Evolutionary conservation across 2,113 vertebrate species (phyloP).

Genomic region (Bos indicus): DNA sequence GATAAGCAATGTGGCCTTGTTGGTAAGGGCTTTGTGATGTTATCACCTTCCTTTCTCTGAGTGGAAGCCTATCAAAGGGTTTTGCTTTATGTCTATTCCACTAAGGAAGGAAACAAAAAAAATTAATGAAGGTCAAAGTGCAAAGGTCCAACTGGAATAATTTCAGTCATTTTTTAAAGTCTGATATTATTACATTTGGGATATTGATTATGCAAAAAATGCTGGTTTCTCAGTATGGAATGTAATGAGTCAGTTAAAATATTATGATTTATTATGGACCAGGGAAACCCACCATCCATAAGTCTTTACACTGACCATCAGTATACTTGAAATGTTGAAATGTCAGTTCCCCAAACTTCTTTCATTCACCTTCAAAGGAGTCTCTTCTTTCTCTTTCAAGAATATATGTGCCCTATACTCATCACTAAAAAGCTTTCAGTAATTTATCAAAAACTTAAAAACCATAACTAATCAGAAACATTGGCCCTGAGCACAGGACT

Average conservation of each 20-base stretch:
- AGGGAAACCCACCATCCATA: not conserved
- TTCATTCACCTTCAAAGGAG: not conserved
- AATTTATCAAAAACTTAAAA: not conserved
- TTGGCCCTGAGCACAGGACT: not conserved
- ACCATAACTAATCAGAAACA: not conserved
- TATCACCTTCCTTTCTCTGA: not conserved
- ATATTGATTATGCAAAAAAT: not conserved
- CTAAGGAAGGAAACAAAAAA: not conserved
- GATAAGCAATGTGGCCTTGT: constrained; percentile 7
- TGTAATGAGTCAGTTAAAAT: not conserved
- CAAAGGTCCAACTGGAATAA: not conserved
- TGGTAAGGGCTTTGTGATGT: not conserved
- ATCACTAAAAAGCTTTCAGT: not conserved
- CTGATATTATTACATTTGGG: not conserved
- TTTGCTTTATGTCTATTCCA: not conserved
- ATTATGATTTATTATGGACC: not conserved
- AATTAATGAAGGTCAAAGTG: not conserved
- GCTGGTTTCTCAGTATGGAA: not conserved
- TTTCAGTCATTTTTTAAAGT: not conserved
- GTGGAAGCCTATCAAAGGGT: not conserved
- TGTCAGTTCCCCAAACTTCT: not conserved
- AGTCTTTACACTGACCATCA: not conserved
- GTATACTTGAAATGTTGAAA: not conserved
- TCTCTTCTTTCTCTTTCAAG: not conserved
- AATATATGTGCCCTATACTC: not conserved